Conservation (phyloP, 2,888 invertebrate species). For the Anthrax anthrax region DNA sequence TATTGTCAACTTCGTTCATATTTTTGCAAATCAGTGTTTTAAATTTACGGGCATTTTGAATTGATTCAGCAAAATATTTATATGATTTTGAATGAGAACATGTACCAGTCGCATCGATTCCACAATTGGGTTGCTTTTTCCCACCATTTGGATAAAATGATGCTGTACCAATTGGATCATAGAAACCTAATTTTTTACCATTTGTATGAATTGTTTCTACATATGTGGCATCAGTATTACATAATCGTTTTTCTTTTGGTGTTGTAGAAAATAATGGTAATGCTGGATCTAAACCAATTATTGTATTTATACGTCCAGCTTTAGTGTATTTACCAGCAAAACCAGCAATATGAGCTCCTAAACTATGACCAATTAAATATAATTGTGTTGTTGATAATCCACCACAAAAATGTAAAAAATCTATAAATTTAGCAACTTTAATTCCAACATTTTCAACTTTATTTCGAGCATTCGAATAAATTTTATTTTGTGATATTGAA, state of each 20-base stretch:
- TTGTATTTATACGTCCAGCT: slow-evolving; percentile 38
- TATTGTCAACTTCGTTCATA: slow-evolving; percentile 15
- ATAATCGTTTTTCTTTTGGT: slow-evolving; percentile 17
- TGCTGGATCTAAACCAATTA: slow-evolving; percentile 30
- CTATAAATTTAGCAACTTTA: slow-evolving; percentile 20
- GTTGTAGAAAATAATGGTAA: slow-evolving; percentile 17
- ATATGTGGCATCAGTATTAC: slow-evolving; percentile 23
- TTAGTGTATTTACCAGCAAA: slow-evolving; percentile 41
- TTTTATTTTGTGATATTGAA: slow-evolving; percentile 38
- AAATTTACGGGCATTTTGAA: slow-evolving; percentile 22
- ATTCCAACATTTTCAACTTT: slow-evolving; percentile 19
- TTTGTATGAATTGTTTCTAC: slow-evolving; percentile 30
- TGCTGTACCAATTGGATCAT: slow-evolving; percentile 29
- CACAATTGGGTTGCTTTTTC: slow-evolving; percentile 40
- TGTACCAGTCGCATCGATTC: slow-evolving; percentile 25
- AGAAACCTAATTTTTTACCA: slow-evolving; percentile 24
- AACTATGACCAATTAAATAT: slow-evolving; percentile 41
- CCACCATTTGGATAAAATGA: slow-evolving; percentile 40
- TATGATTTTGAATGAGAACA: slow-evolving; percentile 36
- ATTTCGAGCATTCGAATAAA: slow-evolving; percentile 41
- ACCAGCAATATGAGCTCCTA: slow-evolving; percentile 44
- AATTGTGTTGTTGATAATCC: slow-evolving; percentile 34
- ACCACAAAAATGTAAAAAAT: slow-evolving; percentile 35
- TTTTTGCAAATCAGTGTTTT: slow-evolving; percentile 17
- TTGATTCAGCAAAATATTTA: slow-evolving; percentile 34